Evolutionary conservation across 2,797 vertebrate species (phyloP).

Genomic region (Lacerta agilis): DNA sequence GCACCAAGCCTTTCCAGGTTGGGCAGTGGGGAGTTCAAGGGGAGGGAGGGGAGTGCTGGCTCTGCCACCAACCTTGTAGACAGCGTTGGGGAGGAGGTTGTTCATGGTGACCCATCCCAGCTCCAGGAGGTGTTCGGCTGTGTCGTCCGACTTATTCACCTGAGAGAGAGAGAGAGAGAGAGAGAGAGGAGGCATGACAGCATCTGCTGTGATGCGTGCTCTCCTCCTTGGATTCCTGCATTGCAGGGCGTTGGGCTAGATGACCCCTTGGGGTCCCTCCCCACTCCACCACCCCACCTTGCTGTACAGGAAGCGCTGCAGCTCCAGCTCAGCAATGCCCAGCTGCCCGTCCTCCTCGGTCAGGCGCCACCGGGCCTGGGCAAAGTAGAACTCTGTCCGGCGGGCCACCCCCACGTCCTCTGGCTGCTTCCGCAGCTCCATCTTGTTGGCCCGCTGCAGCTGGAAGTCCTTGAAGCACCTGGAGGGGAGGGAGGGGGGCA

Average conservation of each 20-base stretch:
- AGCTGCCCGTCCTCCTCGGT: conserved; percentile 98
- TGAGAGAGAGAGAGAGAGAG: conserved; percentile 60
- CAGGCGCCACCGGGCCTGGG: conserved; percentile 96
- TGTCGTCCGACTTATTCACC: conserved; percentile 98
- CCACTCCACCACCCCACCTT: conserved; percentile 81
- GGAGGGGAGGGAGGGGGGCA: background rate
- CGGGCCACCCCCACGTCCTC: conserved; percentile 95
- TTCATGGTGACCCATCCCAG: conserved; percentile 99
- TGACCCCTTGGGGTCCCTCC: background rate
- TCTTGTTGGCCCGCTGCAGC: conserved; percentile 94
- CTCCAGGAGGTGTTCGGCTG: conserved; percentile 96
- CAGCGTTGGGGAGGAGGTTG: conserved; percentile 94
- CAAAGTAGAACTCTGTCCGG: conserved; percentile 96
- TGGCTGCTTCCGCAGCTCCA: conserved; percentile 94
- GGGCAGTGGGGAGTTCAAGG: background rate
- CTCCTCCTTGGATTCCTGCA: background rate
- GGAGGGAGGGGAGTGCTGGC: too few relatives aligned
- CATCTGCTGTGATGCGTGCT: accelerated
- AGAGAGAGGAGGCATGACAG: accelerated
- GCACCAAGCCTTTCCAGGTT: background rate
- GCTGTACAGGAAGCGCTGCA: conserved; percentile 97
- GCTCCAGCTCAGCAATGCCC: conserved; percentile 96
- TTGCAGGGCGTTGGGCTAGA: too few relatives aligned
- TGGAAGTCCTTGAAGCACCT: conserved; percentile 99
- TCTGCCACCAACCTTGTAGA: conserved; percentile 88